Evolutionary conservation across 2,113 vertebrate genomes (phyloP), one percentile per base, ranked within the genome.

Genomic region (Poecilia latipinna): DNA sequence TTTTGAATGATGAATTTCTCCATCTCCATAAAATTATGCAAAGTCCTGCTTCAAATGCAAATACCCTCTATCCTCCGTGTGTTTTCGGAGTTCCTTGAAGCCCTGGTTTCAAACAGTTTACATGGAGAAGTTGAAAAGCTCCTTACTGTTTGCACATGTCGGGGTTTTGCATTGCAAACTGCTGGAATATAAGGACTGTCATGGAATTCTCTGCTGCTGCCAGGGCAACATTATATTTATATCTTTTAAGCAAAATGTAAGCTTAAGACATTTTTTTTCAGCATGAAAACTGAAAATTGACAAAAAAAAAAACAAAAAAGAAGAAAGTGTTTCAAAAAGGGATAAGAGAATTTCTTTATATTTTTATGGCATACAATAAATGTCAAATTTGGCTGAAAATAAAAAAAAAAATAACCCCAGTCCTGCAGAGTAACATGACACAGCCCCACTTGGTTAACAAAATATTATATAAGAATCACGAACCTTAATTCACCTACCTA

Each of bases 21-120:
- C 65, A 71, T 74, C 82, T 54, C 39, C 61, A 71, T 29, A 12
- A 32, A 61, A 51, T 86, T 64, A 80, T 72, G 35, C 44, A 74
- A 75, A 57, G 74, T 79, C 77, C 82, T 67, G 57, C 44, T 80
- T 85, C 70, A 74, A 61, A 81, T 77, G 73, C 73, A 85, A 87
- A 87, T 70, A 79, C 42, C 62, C 65, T 11, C 0, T 54, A 54
- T 64, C 39, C 76, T 61, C 19, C 8, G 37, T 32, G 72, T 74
- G 68, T 60, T 48, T 51, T 37, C 0, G 4, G 24, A 8, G 12
- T 82, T 61, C 68, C 70, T 4, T 62, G 26, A 71, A 71, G 72
- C 66, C 12, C 35, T 75, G 22, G 12, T 71, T 65, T 13, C 2
- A 22, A 54, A 3, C 2, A 61, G 35, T 11, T 83, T 65, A 68